A percentile compares a stretch with the other conserved stretches of the same genome.
phyloP scores from a whole-genome alignment of 2,888 invertebrate species.

The Disparrhopalites patrizii region DNA sequence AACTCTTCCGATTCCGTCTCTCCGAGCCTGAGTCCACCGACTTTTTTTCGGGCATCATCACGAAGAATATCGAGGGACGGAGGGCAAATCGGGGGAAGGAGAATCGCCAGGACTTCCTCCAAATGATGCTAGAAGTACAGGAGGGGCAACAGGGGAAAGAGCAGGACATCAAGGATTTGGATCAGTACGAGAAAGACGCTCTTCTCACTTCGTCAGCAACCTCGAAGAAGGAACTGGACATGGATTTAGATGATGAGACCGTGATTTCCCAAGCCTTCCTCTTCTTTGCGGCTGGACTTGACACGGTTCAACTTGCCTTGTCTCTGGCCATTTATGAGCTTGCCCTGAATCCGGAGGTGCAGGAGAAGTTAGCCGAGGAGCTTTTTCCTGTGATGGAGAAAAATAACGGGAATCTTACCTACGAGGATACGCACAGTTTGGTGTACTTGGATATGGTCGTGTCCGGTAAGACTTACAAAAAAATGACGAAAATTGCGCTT shows the following conservation, averaged over 20 bases:
- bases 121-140: conserved; percentile 64
- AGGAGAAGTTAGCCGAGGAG: conserved; percentile 5
- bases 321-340: neutral
- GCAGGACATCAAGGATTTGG: conserved; percentile 67
- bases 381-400: neutral
- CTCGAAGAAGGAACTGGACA: neutral
- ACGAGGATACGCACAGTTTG: neutral
- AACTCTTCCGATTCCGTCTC: neutral
- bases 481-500: neutral
- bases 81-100: neutral
- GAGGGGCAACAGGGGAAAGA: conserved; percentile 66
- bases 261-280: neutral
- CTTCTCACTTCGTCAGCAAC: neutral
- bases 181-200: conserved; percentile 2
- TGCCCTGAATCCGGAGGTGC: conserved; percentile 6
- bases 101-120: conserved; percentile 63
- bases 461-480: neutral
- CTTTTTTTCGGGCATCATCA: neutral
- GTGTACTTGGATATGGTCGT: conserved; percentile 5
- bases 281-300: neutral
- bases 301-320: neutral
- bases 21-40: neutral
- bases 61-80: neutral
- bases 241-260: conserved; percentile 6
- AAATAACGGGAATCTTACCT: neutral